Evolutionary conservation across 2,888 invertebrate genomes (phyloP).

Genomic region (Dicyrtomina minuta): DNA sequence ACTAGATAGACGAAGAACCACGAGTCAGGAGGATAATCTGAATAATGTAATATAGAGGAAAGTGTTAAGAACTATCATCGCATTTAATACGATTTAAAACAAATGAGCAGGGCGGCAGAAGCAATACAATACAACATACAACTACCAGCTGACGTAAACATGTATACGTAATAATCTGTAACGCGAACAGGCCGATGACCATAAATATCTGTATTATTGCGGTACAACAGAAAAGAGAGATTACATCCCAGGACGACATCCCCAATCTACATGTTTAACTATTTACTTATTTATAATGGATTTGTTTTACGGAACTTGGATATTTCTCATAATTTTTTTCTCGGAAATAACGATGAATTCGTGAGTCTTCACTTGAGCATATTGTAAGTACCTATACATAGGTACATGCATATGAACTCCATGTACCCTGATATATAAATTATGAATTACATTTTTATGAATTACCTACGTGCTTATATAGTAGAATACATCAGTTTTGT

Average conservation of each 20-base stretch:
- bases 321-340: constrained; percentile 17
- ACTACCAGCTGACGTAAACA: too few species aligned
- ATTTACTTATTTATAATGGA: constrained; percentile 20
- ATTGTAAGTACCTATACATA: too few species aligned
- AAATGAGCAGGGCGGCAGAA: constrained; percentile 15
- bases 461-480: too few species aligned
- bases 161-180: too few species aligned
- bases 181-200: too few species aligned
- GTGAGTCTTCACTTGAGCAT: constrained; percentile 8
- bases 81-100: constrained; percentile 17
- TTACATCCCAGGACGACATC: too few species aligned
- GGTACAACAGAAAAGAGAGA: too few species aligned
- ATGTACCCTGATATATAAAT: too few species aligned
- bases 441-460: too few species aligned
- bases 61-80: constrained; percentile 10
- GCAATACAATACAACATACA: neutral
- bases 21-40: neutral
- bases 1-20: neutral
- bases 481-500: too few species aligned
- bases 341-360: constrained; percentile 4
- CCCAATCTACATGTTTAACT: neutral
- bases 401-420: too few species aligned
- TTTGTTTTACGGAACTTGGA: constrained; percentile 20
- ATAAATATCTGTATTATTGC: too few species aligned
- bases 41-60: neutral